phyloP scores from a whole-genome alignment of 1,140 invertebrate species.

The Gonatopus flavifemur region DNA sequence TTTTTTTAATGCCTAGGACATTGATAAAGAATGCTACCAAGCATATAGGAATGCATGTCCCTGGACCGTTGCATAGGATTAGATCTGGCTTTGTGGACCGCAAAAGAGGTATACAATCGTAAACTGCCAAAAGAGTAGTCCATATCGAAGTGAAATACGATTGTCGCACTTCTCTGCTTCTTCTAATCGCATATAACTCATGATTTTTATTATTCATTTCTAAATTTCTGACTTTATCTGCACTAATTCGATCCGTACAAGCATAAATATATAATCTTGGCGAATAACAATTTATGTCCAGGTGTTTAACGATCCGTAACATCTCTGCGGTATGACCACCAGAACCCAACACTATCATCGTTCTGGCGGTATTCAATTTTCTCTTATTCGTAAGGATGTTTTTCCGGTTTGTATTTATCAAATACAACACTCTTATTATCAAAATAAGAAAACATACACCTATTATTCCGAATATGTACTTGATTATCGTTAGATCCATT shows the following conservation, averaged over 20 bases:
- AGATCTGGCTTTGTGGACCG: conserved; percentile 73
- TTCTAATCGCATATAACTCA: conserved; percentile 67
- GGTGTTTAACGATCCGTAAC: conserved; percentile 67
- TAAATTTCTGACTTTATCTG: conserved; percentile 63
- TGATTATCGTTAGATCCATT: too few species aligned
- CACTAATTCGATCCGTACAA: conserved; percentile 75
- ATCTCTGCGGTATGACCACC: conserved; percentile 90
- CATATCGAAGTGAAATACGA: conserved; percentile 78
- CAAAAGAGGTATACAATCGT: conserved; percentile 71
- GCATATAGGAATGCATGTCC: conserved; percentile 90
- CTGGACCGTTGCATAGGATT: conserved; percentile 91
- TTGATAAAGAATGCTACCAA: conserved; percentile 70
- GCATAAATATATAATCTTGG: conserved; percentile 80
- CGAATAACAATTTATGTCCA: conserved; percentile 64
- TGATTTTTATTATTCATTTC: conserved; percentile 57
- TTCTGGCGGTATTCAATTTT: conserved; percentile 35
- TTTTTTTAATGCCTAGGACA: conserved; percentile 66
- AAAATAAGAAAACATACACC: conserved; percentile 7
- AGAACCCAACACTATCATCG: conserved; percentile 64
- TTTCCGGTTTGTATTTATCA: conserved; percentile 30
- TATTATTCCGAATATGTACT: too few species aligned
- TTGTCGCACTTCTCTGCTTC: conserved; percentile 87
- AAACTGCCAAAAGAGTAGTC: conserved; percentile 73
- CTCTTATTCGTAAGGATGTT: conserved; percentile 7
- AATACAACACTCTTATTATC: conserved; percentile 28